These are phyloP conservation scores for Hydractinia echinata DNA, from an alignment of 30 jellyfish, hydroid and myxozoan genomes.

Conservation along the genomic window DNA sequence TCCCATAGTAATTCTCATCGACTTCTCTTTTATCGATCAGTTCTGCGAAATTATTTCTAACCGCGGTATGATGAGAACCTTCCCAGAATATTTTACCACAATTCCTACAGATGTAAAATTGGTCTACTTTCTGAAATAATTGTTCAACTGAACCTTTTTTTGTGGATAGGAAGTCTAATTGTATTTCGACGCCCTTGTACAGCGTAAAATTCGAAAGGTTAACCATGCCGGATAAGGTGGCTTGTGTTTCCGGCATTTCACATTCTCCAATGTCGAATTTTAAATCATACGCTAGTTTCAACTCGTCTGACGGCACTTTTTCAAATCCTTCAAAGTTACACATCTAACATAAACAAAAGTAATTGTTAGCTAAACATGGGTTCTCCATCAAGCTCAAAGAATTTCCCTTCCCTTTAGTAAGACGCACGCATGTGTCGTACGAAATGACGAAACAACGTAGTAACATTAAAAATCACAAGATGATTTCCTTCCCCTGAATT, in stretches of 20 bases:
- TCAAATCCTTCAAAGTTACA: constrained; percentile 56
- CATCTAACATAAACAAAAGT: constrained; percentile 18
- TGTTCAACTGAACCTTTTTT: neutral
- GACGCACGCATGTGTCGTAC: no score
- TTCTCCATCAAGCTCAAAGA: no score
- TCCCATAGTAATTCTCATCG: constrained; percentile 16
- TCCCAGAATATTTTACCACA: constrained; percentile 89
- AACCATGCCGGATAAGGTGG: constrained; percentile 30
- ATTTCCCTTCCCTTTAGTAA: no score
- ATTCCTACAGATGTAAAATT: constrained; percentile 45
- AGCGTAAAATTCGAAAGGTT: constrained; percentile 48
- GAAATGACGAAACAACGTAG: no score
- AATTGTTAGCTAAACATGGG: neutral
- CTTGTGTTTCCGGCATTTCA: constrained; percentile 33
- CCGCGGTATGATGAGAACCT: constrained; percentile 57
- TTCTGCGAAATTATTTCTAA: constrained; percentile 41
- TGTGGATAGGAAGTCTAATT: constrained; percentile 52
- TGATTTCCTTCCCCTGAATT: no score
- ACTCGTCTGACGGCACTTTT: constrained; percentile 43
- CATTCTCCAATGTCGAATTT: constrained; percentile 46
- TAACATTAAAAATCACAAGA: no score
- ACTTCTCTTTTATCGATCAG: constrained; percentile 37
- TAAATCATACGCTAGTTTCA: constrained; percentile 52
- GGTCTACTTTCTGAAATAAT: constrained; percentile 47
- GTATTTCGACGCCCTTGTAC: constrained; percentile 42